A percentile compares a stretch with the other conserved stretches of the same genome.
Conservation (phyloP, 2,797 vertebrate species). For the Amblyraja radiata region DNA sequence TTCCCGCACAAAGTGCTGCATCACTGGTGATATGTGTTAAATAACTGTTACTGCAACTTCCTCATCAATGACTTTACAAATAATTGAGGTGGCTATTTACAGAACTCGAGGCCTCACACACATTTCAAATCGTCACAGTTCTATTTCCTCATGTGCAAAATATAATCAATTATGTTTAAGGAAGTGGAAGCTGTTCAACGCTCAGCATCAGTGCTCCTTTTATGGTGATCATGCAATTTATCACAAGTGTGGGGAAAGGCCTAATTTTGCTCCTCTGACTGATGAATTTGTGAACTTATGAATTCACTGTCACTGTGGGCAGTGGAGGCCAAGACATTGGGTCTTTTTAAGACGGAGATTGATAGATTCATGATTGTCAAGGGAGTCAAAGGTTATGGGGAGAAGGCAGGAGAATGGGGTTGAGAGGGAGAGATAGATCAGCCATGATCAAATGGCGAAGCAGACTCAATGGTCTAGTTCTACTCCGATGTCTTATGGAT, state of each 20-base stretch:
- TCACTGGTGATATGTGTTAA: background rate
- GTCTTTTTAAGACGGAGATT: too few species aligned
- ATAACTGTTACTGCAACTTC: background rate
- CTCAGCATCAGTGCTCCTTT: background rate
- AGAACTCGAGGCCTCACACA: background rate
- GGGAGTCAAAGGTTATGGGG: too few species aligned
- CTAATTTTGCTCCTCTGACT: too few species aligned
- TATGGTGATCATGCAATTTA: background rate
- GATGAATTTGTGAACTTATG: too few species aligned
- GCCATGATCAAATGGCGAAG: too few species aligned
- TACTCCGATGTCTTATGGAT: background rate
- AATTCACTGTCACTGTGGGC: too few species aligned
- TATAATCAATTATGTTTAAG: background rate
- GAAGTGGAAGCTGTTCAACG: background rate
- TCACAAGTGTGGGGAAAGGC: background rate
- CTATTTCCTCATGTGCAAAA: too few species aligned
- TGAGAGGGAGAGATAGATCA: too few species aligned
- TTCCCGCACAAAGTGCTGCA: background rate
- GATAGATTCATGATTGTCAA: too few species aligned
- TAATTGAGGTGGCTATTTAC: background rate
- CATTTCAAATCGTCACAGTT: background rate
- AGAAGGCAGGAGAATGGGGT: too few species aligned
- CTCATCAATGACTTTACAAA: background rate
- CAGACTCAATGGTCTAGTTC: too few species aligned
- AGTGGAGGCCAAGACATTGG: too few species aligned